These are phyloP conservation scores for Anarrhichthys ocellatus DNA, from an alignment of 2,113 vertebrate genomes.

Conservation along the genomic window DNA sequence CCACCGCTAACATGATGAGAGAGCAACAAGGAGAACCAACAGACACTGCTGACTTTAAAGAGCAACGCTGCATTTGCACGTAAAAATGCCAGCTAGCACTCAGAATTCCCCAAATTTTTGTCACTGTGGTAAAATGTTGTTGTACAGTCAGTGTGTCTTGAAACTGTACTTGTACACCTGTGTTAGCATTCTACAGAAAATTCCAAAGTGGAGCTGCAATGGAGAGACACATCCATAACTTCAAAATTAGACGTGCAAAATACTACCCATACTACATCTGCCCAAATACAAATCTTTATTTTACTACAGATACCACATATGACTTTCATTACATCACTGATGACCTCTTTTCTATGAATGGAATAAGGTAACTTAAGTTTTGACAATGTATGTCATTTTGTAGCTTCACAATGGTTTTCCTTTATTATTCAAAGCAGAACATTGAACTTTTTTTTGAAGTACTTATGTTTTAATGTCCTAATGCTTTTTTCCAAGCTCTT, in stretches of 20 bases:
- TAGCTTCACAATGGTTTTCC: too few relatives aligned
- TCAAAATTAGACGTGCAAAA: neutral
- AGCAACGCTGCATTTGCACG: neutral
- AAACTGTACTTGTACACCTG: neutral
- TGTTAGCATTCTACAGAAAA: neutral
- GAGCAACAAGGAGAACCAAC: constrained; percentile 34
- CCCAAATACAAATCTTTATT: neutral
- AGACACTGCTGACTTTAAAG: constrained; percentile 26
- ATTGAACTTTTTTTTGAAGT: too few relatives aligned
- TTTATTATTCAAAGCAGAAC: too few relatives aligned
- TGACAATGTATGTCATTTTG: too few relatives aligned
- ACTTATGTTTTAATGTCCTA: neutral
- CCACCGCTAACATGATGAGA: constrained; percentile 37
- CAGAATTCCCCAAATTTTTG: neutral
- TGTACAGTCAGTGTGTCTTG: neutral
- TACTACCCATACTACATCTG: neutral
- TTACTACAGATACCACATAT: neutral
- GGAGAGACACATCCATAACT: neutral
- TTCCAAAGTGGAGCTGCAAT: neutral
- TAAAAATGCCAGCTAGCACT: neutral
- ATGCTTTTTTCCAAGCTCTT: neutral
- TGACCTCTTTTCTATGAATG: neutral
- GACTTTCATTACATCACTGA: neutral
- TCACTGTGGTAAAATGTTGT: neutral
- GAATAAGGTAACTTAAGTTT: too few relatives aligned